Evolutionary conservation across 1,140 invertebrate species (phyloP).

Genomic region (Portunus trituberculatus): DNA sequence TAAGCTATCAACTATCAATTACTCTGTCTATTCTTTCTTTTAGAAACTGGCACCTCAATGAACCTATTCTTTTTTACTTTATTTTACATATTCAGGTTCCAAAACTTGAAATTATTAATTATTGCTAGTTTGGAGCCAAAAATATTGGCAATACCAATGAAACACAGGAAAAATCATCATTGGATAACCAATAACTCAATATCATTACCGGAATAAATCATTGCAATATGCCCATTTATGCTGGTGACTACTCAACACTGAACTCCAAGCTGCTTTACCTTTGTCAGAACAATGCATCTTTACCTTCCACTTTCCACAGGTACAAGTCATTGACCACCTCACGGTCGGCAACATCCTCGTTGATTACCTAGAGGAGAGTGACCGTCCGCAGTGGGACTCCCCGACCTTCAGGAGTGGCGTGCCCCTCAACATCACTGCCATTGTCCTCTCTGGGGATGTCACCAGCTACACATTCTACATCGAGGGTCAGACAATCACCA

Average conservation of each 20-base stretch:
- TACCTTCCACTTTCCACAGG: neutral
- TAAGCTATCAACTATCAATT: too few relatives aligned
- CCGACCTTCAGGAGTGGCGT: conserved; percentile 33
- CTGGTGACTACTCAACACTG: neutral
- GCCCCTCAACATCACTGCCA: neutral
- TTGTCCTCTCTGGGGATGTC: neutral
- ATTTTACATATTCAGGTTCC: too few relatives aligned
- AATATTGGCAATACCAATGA: too few relatives aligned
- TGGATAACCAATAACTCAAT: too few relatives aligned
- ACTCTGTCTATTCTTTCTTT: too few relatives aligned
- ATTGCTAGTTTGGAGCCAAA: too few relatives aligned
- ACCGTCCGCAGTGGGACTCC: neutral
- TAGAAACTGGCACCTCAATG: too few relatives aligned
- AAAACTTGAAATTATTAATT: too few relatives aligned
- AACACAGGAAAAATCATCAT: too few relatives aligned
- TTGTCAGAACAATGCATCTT: neutral
- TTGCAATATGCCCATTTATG: too few relatives aligned
- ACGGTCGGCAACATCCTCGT: conserved; percentile 28
- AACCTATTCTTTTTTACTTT: too few relatives aligned
- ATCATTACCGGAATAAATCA: too few relatives aligned
- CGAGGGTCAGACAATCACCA: neutral
- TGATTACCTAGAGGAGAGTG: neutral
- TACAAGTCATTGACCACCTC: conserved; percentile 39
- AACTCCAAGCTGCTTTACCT: neutral
- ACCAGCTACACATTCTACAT: conserved; percentile 21